phyloP scores from a whole-genome alignment of 2,113 vertebrate genomes.

The Haplochromis vanheusdeni region DNA sequence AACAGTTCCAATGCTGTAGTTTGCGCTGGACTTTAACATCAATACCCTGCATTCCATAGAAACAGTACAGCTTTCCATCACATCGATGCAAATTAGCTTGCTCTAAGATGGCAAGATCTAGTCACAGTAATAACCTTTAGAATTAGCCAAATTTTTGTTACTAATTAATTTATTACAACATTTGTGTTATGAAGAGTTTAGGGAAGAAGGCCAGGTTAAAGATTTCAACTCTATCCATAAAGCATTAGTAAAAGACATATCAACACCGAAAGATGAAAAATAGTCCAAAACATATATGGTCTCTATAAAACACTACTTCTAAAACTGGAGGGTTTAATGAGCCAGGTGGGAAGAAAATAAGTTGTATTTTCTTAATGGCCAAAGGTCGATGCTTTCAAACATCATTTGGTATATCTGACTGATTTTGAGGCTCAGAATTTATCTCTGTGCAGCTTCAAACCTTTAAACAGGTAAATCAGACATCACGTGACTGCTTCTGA shows the following conservation, averaged over 20 bases:
- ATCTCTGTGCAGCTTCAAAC: not conserved
- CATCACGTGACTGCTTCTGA: not conserved
- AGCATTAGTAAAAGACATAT: fast-evolving
- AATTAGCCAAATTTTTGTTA: not conserved
- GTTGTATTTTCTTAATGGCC: not conserved
- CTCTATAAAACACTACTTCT: not conserved
- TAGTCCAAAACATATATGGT: fast-evolving
- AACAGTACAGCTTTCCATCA: not conserved
- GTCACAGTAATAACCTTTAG: not conserved
- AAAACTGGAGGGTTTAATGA: not conserved
- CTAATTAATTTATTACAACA: not conserved
- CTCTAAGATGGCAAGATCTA: not conserved
- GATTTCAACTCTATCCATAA: not conserved
- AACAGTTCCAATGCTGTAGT: not conserved
- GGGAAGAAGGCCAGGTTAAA: not conserved
- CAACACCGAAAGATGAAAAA: fast-evolving
- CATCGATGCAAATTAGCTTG: not conserved
- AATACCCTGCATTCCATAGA: fast-evolving
- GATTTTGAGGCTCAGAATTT: not conserved
- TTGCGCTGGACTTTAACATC: not conserved
- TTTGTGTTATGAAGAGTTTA: not conserved
- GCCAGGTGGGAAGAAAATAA: not conserved
- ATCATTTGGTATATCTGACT: not conserved
- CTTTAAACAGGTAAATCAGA: not conserved
- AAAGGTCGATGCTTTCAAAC: not conserved